phyloP scores from a whole-genome alignment of 1,140 invertebrate species.

The Tigriopus japonicus region DNA sequence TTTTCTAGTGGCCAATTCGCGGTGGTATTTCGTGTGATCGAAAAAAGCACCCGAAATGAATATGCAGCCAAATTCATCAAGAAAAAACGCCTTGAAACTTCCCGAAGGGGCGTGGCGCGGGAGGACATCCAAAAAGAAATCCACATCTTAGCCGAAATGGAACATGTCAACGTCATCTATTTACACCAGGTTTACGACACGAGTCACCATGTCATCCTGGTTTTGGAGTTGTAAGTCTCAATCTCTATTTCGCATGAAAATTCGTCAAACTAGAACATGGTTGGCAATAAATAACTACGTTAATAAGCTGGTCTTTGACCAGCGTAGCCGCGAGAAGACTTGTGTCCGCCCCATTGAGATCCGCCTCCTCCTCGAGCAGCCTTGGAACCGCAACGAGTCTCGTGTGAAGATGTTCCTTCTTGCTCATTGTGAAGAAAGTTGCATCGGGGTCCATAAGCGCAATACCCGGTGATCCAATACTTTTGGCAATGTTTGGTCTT shows the following conservation, averaged over 20 bases:
- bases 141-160: conserved; percentile 30
- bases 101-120: conserved; percentile 28
- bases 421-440: conserved; percentile 20
- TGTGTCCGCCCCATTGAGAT: too few species aligned
- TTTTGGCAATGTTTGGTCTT: conserved; percentile 20
- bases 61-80: conserved; percentile 37
- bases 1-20: conserved; percentile 35
- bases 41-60: conserved; percentile 24
- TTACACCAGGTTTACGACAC: conserved; percentile 35
- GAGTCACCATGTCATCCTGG: conserved; percentile 30
- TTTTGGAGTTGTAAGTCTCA: conserved; percentile 34
- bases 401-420: neutral
- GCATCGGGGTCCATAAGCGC: conserved; percentile 20
- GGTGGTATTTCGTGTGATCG: conserved; percentile 28
- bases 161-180: conserved; percentile 34
- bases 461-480: conserved; percentile 19
- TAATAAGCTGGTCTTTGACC: too few species aligned
- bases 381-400: too few species aligned
- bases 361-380: too few species aligned
- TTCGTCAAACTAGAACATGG: neutral
- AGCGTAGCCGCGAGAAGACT: too few species aligned
- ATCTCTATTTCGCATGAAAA: neutral
- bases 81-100: conserved; percentile 28
- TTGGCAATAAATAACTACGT: neutral
- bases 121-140: conserved; percentile 35